Evolutionary conservation across 1,140 invertebrate genomes (phyloP).

Genomic region (Drosophila jambulina): DNA sequence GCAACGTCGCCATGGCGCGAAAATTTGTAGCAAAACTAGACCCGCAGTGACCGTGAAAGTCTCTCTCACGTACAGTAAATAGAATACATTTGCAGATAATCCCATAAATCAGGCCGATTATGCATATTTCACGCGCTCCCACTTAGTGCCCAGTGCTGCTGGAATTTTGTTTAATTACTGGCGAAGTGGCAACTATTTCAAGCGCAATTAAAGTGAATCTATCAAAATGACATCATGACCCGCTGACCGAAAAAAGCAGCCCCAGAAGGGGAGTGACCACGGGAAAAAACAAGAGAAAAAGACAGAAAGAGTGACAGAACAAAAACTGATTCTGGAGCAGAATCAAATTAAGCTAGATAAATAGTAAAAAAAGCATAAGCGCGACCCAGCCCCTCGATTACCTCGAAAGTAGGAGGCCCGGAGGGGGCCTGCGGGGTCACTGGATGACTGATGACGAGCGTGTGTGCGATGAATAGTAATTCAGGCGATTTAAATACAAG

Average conservation of each 20-base stretch:
- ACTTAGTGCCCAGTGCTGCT: neutral
- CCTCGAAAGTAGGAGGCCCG: neutral
- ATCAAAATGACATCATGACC: conserved; percentile 82
- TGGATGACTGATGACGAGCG: conserved; percentile 37
- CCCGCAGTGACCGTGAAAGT: conserved; percentile 68
- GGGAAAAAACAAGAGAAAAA: neutral
- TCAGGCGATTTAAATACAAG: conserved; percentile 67
- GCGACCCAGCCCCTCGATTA: conserved; percentile 24
- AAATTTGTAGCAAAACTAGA: conserved; percentile 38
- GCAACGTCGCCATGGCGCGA: conserved; percentile 21
- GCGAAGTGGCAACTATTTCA: conserved; percentile 23
- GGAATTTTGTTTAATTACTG: conserved; percentile 45
- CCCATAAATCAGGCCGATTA: conserved; percentile 33
- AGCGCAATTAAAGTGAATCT: conserved; percentile 72
- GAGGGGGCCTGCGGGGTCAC: neutral
- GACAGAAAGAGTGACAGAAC: conserved; percentile 6
- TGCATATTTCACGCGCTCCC: conserved; percentile 19
- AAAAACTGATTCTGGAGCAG: conserved; percentile 27
- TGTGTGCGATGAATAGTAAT: conserved; percentile 71
- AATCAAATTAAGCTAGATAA: conserved; percentile 67
- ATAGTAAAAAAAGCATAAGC: conserved; percentile 52
- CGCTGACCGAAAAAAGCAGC: conserved; percentile 70
- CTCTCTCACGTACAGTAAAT: conserved; percentile 25
- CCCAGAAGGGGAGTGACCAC: conserved; percentile 26
- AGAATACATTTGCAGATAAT: conserved; percentile 16